Percentiles rank a stretch among this genome's conserved stretches.
Evolutionary conservation across 2,113 vertebrate species (phyloP).

Genomic region (Ailurus styani): DNA sequence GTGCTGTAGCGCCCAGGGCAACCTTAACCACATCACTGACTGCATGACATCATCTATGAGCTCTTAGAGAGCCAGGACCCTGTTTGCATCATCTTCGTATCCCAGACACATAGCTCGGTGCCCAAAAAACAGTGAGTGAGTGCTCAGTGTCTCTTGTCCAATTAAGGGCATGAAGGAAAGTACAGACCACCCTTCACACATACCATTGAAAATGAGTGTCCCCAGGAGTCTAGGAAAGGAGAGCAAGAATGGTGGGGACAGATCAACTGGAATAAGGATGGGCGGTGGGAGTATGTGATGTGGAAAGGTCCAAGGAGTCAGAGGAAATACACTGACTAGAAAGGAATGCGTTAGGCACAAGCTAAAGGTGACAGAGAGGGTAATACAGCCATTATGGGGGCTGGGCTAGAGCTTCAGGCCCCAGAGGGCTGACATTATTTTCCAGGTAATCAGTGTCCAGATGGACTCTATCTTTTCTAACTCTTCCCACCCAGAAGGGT

Average conservation of each 20-base stretch:
- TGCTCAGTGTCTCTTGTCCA: background rate
- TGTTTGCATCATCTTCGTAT: background rate
- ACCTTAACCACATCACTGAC: background rate
- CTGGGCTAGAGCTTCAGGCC: background rate
- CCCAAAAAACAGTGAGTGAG: background rate
- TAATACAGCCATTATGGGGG: background rate
- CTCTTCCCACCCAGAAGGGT: background rate
- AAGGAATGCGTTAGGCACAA: background rate
- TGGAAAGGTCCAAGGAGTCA: background rate
- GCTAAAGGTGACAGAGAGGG: background rate
- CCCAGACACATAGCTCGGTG: background rate
- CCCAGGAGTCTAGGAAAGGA: background rate
- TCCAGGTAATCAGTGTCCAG: background rate
- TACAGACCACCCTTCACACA: background rate
- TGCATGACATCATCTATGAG: rapidly evolving
- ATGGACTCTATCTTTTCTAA: background rate
- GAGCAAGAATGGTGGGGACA: background rate
- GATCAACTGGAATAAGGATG: background rate
- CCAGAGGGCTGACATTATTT: background rate
- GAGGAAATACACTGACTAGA: background rate
- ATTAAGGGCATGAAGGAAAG: background rate
- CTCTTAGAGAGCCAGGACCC: background rate
- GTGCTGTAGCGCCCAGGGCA: background rate
- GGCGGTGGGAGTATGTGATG: background rate
- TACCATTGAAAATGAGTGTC: background rate